Conservation (phyloP, 1,140 invertebrate genomes). For the Amphibalanus amphitrite region DNA sequence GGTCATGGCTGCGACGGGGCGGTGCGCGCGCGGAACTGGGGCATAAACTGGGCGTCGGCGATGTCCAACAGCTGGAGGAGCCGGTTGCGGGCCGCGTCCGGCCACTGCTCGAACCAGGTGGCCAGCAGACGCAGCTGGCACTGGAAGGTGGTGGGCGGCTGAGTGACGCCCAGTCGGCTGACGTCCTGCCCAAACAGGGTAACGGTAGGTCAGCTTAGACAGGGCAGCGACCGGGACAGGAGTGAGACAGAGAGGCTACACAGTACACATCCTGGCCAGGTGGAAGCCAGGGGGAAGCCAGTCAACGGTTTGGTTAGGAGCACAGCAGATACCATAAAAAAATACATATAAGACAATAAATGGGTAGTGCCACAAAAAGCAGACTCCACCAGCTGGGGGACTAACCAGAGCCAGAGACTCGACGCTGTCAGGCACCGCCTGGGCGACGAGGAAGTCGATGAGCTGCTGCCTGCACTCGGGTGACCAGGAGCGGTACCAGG, state of each 20-base stretch:
- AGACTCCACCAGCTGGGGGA: no score
- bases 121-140: conserved; percentile 16
- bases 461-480: neutral
- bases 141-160: conserved; percentile 5
- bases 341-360: no score
- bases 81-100: conserved; percentile 10
- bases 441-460: neutral
- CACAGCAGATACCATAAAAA: no score
- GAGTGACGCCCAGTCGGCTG: no score
- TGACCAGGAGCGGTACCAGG: neutral
- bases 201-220: no score
- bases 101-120: conserved; percentile 16
- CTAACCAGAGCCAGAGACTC: neutral
- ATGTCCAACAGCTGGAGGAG: conserved; percentile 13
- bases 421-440: neutral
- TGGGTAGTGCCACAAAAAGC: no score
- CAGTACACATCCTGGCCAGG: no score
- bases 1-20: conserved; percentile 13
- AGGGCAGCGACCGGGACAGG: no score
- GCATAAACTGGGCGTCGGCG: conserved; percentile 14
- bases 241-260: no score
- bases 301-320: no score
- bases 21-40: conserved; percentile 12
- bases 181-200: no score
- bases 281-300: no score